These are phyloP conservation scores for Cantharis flavilabris DNA, from an alignment of 2,888 invertebrate species.

Conservation along the genomic window DNA sequence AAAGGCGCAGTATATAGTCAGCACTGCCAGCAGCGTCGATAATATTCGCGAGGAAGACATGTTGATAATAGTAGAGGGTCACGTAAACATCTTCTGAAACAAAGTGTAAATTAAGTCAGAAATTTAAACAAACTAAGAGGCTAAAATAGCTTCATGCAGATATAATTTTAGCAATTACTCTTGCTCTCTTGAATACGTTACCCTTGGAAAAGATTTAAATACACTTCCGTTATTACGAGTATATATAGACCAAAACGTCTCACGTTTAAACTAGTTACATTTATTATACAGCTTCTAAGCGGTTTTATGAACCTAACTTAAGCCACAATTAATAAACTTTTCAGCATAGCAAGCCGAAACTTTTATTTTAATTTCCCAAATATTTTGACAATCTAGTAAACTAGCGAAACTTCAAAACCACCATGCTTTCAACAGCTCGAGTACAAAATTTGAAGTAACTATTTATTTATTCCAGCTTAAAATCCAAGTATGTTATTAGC, in stretches of 20 bases:
- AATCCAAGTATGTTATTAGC: slow-evolving; percentile 58
- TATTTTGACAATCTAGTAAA: not conserved
- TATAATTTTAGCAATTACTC: not conserved
- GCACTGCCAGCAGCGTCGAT: slow-evolving; percentile 40
- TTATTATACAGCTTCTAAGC: slow-evolving; percentile 9
- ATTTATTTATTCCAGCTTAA: not conserved
- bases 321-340: not conserved
- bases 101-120: slow-evolving; percentile 6
- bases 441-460: not conserved
- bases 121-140: not conserved
- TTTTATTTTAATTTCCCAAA: not conserved
- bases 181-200: slow-evolving; percentile 17
- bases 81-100: slow-evolving; percentile 40
- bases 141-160: not conserved
- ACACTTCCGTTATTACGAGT: slow-evolving; percentile 15
- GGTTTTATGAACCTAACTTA: not conserved
- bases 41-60: slow-evolving; percentile 34
- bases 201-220: slow-evolving; percentile 16
- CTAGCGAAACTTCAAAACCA: not conserved
- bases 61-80: slow-evolving; percentile 31
- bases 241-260: slow-evolving; percentile 22
- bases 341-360: not conserved
- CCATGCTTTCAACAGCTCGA: not conserved
- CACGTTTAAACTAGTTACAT: slow-evolving; percentile 8
- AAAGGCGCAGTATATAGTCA: slow-evolving; percentile 26